Evolutionary conservation across 2,888 invertebrate genomes (phyloP).

Genomic region (Rhagophthalmus giganteus): DNA sequence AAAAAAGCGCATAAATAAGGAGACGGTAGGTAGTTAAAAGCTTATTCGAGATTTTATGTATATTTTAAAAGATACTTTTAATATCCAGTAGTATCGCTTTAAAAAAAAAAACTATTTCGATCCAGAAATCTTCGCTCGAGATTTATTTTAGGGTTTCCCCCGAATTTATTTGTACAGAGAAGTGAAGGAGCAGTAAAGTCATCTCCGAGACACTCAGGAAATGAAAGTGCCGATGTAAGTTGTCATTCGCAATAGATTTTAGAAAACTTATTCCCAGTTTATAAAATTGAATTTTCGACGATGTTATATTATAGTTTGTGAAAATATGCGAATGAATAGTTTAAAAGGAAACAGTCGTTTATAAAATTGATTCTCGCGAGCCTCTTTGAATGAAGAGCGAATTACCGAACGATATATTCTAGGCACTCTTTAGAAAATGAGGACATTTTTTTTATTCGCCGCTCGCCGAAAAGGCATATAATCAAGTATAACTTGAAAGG

Average conservation of each 20-base stretch:
- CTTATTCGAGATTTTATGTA: constrained; percentile 11
- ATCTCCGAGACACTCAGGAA: constrained; percentile 2
- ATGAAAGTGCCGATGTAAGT: constrained; percentile 1
- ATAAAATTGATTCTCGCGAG: background rate
- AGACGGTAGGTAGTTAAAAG: constrained; percentile 16
- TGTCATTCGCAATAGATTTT: background rate
- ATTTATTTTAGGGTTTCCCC: background rate
- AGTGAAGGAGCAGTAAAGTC: constrained; percentile 1
- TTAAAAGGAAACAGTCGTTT: background rate
- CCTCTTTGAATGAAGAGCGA: no score
- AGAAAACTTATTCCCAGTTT: background rate
- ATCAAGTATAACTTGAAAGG: no score
- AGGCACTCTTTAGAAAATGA: no score
- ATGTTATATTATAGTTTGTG: background rate
- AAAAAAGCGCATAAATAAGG: constrained; percentile 12
- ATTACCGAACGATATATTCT: no score
- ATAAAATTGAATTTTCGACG: background rate
- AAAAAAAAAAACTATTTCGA: no score
- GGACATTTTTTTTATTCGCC: no score
- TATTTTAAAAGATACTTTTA: constrained; percentile 8
- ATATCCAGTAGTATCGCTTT: constrained; percentile 3
- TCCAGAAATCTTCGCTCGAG: background rate
- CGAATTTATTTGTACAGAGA: background rate
- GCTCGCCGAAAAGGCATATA: no score
- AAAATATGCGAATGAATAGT: background rate